A percentile compares a stretch with the other conserved stretches of the same genome.
Conservation (phyloP, 2,888 invertebrate genomes). For the Ypsolopha sequella region DNA sequence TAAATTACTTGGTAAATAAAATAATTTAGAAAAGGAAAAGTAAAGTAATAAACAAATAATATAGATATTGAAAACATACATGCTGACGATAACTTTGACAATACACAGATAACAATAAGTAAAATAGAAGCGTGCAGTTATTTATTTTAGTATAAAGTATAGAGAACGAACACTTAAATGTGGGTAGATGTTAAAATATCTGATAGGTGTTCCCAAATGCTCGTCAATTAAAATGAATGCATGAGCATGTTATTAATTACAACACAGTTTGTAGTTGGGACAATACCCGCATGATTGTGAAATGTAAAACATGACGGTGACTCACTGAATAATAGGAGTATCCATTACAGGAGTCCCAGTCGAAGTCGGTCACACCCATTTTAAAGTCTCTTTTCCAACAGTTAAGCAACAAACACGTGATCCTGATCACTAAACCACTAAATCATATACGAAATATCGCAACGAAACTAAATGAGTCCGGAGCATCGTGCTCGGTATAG, state of each 20-base stretch:
- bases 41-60: no score
- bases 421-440: constrained; percentile 21
- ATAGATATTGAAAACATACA: no score
- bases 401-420: constrained; percentile 15
- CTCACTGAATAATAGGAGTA: constrained; percentile 49
- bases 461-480: constrained; percentile 23
- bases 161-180: no score
- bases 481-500: constrained; percentile 21
- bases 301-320: constrained; percentile 18
- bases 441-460: constrained; percentile 20
- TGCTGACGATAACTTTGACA: no score
- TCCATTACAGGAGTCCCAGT: constrained; percentile 62
- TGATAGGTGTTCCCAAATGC: no score
- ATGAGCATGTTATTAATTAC: no score
- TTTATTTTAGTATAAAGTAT: no score
- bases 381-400: constrained; percentile 25
- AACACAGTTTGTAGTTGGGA: background rate
- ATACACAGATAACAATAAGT: no score
- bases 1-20: background rate
- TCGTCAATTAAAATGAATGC: no score
- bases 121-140: no score
- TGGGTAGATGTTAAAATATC: no score
- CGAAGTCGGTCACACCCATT: constrained; percentile 63
- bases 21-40: no score
- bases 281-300: constrained; percentile 2